A percentile compares a stretch with the other conserved stretches of the same genome.
These are phyloP conservation scores for Drosophila putrida DNA, from an alignment of 2,888 invertebrate genomes.

Conservation along the genomic window DNA sequence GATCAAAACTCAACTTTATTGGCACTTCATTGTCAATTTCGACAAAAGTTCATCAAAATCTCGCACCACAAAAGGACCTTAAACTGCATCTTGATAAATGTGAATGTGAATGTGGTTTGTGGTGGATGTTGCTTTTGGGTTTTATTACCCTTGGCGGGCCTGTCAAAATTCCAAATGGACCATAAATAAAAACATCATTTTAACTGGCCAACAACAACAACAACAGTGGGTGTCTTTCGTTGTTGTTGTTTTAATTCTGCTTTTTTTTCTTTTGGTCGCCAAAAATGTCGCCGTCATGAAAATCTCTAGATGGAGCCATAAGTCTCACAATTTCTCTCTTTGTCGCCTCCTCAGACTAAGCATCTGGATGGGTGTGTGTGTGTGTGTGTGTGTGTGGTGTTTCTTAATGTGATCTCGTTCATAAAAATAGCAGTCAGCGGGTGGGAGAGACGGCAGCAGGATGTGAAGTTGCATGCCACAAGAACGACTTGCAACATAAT, in stretches of 20 bases:
- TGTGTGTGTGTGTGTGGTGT: slow-evolving; percentile 20
- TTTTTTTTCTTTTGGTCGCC: slow-evolving; percentile 67
- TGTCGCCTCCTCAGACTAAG: not conserved
- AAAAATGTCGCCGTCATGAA: slow-evolving; percentile 62
- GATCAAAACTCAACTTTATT: slow-evolving; percentile 38
- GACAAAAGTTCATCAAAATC: slow-evolving; percentile 78
- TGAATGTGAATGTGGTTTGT: slow-evolving; percentile 22
- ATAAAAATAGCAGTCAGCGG: slow-evolving; percentile 77
- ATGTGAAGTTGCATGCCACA: slow-evolving; percentile 20
- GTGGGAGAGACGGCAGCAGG: slow-evolving; percentile 36
- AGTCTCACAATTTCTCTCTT: slow-evolving; percentile 21
- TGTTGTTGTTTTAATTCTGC: slow-evolving; percentile 11
- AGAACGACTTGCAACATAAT: slow-evolving; percentile 77
- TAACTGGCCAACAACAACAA: slow-evolving; percentile 38
- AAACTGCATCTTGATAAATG: slow-evolving; percentile 67
- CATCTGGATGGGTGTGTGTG: slow-evolving; percentile 4
- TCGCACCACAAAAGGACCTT: slow-evolving; percentile 38
- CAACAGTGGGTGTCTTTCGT: slow-evolving; percentile 24
- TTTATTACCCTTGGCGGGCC: slow-evolving; percentile 77
- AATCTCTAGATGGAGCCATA: slow-evolving; percentile 73
- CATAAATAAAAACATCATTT: slow-evolving; percentile 85
- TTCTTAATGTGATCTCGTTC: slow-evolving; percentile 77
- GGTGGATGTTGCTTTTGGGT: slow-evolving; percentile 49
- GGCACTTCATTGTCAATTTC: slow-evolving; percentile 69
- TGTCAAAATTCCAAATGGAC: slow-evolving; percentile 84